Evolutionary conservation across 2,888 invertebrate genomes (phyloP).

Genomic region (Steinernema hermaphroditum): DNA sequence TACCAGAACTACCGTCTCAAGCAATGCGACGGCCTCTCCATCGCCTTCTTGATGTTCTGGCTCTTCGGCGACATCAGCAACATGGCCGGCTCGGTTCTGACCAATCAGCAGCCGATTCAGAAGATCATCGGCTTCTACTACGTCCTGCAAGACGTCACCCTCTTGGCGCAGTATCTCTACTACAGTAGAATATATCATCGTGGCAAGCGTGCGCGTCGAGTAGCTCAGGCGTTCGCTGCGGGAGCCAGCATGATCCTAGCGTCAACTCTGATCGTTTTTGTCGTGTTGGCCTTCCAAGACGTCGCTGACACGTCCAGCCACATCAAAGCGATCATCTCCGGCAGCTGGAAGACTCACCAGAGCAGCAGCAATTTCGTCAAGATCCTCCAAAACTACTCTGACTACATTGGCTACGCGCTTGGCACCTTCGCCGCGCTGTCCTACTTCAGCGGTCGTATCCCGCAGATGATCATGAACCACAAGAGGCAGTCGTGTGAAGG

Average conservation of each 20-base stretch:
- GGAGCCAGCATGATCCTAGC: too few relatives aligned
- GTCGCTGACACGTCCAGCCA: background rate
- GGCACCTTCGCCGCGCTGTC: slow-evolving; percentile 65
- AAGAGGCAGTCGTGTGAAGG: slow-evolving; percentile 63
- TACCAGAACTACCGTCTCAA: slow-evolving; percentile 36
- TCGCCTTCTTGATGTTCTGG: slow-evolving; percentile 65
- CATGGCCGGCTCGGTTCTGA: slow-evolving; percentile 67
- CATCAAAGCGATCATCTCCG: background rate
- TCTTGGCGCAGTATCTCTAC: background rate
- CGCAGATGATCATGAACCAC: slow-evolving; percentile 64
- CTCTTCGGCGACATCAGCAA: slow-evolving; percentile 68
- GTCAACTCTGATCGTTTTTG: slow-evolving; percentile 52
- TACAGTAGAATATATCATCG: background rate
- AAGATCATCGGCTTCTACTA: background rate
- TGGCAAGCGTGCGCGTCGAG: too few relatives aligned
- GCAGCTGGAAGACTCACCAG: background rate
- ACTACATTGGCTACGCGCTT: slow-evolving; percentile 62
- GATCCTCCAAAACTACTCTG: slow-evolving; percentile 6
- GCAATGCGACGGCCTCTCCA: slow-evolving; percentile 57
- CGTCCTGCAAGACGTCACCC: background rate
- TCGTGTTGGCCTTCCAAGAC: slow-evolving; percentile 64
- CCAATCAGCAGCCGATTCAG: slow-evolving; percentile 52
- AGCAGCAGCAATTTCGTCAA: background rate
- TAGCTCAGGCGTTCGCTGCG: too few relatives aligned
- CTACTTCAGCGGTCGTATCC: slow-evolving; percentile 65